Base-by-base conservation (phyloP, 1,140 invertebrate genomes). In the Dufourea novaeangliae region DNA sequence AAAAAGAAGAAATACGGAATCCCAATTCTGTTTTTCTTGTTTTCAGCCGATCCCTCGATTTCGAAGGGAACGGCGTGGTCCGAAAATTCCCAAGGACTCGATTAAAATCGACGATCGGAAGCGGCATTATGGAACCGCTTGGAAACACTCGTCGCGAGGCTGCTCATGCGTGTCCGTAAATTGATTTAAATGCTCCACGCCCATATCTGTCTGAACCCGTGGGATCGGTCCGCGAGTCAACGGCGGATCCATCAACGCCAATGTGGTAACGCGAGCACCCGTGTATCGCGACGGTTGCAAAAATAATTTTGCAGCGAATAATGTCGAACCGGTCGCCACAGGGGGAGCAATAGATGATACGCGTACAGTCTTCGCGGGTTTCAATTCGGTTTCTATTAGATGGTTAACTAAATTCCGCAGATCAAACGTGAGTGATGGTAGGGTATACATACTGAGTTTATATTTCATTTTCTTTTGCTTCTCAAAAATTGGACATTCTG, bases 151-250 rank as follows among this genome's bases (percentile, higher is more conserved):
- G 80, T 74, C 79, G 62, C 29, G 56, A n/a, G n/a, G 27, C 61
- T 66, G 70, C 57, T 74, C 76, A 68, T 75, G 82, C 82, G 70
- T 83, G 71, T 83, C 82, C 59, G 78, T 64, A 84, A 84, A 84
- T 84, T 84, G 82, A 84, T 84, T 84, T 84, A 84, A 84, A 83
- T 82, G 82, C 41, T 75, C 80, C 81, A 73, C 80, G 69, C 81
- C 62, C 76, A 67, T 78, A 72, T 67, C 79, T 67, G 80, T 44
- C 44, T 32, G 56, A 70, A 61, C 56, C 74, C 74, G 74, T 70
- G 74, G 74, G 74, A 77, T 77, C 68, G 68, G 22, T 74, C 46
- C 27, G 67, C 67, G 44, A 75, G 64, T 76, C 82, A 75, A 84
- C 71, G 59, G 59, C 62, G 56, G 67, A 70, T 77, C 56, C 66